Evolutionary conservation across 37 sponge, comb jelly and placozoan genomes (phyloP), one percentile per base, ranked within the genome.

Genomic region (Hormiphora californensis): DNA sequence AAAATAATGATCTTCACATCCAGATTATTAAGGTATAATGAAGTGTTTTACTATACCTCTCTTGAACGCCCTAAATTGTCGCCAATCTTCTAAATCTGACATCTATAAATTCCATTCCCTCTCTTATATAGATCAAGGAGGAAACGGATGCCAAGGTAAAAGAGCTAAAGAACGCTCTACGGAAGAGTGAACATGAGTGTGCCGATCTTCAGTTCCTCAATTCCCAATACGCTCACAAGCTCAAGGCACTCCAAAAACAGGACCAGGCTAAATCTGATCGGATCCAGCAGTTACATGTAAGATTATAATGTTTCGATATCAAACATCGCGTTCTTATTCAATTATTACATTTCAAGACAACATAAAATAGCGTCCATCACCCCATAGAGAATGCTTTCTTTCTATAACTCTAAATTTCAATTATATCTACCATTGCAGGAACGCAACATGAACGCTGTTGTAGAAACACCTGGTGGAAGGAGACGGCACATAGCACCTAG

Each of bases 201-300:
- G 85, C 94, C 8, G 99, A 98, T 90, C 63, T 98, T 28, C 94
- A 92, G 87, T 98, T 98, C 65, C 89, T 98, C 12, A 98, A 98
- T 90, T 92, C 91, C 30, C 99, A 98, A 61, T 98, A 98, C 69
- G 85, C 93, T 49, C 92, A 92, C 35, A 68, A 87, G 40, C 54
- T 98, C 32, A 63, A 90, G 51, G 31, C 88, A 25, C 88, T 87
- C 41, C 96, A 98, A 89, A 90, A 89, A 40, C 93, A 94, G 17
- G 88, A 86, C 7, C 90, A 91, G 38, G 63, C 81, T 9, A 95
- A 91, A 81, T 86, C 92, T 8, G 94, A 92, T 30, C 88, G 89
- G 41, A 94, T 98, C 21, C 73, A 90, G 32, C 94, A 91, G 57
- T 89, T 98, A 4, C 81, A 73, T 40, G 81, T 73, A 73, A 73